A percentile compares a stretch with the other conserved stretches of the same genome.
Conservation (phyloP, 2,113 vertebrate genomes). For the Calypte anna region DNA sequence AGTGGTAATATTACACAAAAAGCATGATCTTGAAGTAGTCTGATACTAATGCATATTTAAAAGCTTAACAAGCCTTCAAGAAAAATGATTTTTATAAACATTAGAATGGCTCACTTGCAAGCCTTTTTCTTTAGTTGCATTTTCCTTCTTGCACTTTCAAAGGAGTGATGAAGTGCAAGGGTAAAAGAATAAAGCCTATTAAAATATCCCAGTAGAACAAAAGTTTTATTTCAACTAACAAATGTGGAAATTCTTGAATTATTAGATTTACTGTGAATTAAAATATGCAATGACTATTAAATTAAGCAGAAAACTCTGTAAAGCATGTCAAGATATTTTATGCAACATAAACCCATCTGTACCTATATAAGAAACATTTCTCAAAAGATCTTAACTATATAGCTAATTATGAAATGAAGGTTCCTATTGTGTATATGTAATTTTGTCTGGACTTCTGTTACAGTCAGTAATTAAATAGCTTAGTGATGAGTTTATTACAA, state of each 20-base stretch:
- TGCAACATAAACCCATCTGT: background rate
- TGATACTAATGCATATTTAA: conserved; percentile 31
- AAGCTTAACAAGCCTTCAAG: conserved; percentile 7
- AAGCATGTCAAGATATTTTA: background rate
- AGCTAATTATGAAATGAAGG: background rate
- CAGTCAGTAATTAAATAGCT: conserved; percentile 2
- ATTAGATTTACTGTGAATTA: conserved; percentile 21
- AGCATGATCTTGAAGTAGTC: background rate
- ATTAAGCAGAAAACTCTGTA: background rate
- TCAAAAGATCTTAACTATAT: background rate
- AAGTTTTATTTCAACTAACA: conserved; percentile 2
- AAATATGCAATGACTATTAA: background rate
- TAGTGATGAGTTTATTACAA: conserved; percentile 13
- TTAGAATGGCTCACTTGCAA: conserved; percentile 25
- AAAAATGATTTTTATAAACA: conserved; percentile 7
- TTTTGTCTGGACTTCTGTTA: conserved; percentile 13
- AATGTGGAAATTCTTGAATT: background rate
- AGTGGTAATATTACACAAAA: conserved; percentile 30
- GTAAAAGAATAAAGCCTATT: conserved; percentile 20
- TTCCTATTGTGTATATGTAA: background rate
- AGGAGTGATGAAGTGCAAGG: background rate
- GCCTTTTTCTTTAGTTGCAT: background rate
- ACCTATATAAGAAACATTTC: background rate
- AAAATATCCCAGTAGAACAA: background rate
- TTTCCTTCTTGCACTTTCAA: conserved; percentile 13